Base-by-base conservation (phyloP, 2,888 invertebrate species). In the Tachina fera region DNA sequence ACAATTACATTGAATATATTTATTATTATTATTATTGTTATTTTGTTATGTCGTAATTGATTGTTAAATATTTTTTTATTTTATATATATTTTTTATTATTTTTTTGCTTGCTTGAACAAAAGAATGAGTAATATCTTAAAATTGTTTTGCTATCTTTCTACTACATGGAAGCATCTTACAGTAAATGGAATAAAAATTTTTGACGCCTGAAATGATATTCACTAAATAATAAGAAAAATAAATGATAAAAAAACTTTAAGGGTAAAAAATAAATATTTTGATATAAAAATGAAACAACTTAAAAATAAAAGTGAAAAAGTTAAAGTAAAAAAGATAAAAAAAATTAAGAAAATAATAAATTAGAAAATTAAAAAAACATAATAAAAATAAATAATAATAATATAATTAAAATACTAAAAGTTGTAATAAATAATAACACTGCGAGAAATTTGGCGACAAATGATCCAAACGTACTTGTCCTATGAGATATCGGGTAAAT, bases 41-140 rank as follows among this genome's bases (percentile, higher is more conserved):
- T 60, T 70, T 80, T 74, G 31, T 74, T 80, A 65, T 67, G 58
- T 41, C 43, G 60, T 43, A 74, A 67, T 72, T 65, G 63, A 72
- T 65, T 75, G 67, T 31, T 45, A 53, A 78, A 43, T 43, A 3
- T 53, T 45, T 31, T n/a, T 11, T 43, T 56, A 41, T 22, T 11
- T 45, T 56, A 22, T 22, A 19, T 49, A 39, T 39, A 9, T 58
- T n/a, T 22, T 75, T 53, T n/a, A 22, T 75, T 14, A n/a, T n/a
- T 39, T 63, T n/a, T 39, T 39, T 9, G 39, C 31, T 63, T 2
- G 11, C 9, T 43, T 13, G 22, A 53, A 14, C 56, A 53, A 9
- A 43, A n/a, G 39, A 16, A 19, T n/a, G n/a, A 22, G 11, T 43
- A 31, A 53, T 31, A 16, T 45, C 5, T 56, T 22, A 3, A 65